Evolutionary conservation across 2,888 invertebrate genomes (phyloP).

Genomic region (Ecdyonurus torrentis): DNA sequence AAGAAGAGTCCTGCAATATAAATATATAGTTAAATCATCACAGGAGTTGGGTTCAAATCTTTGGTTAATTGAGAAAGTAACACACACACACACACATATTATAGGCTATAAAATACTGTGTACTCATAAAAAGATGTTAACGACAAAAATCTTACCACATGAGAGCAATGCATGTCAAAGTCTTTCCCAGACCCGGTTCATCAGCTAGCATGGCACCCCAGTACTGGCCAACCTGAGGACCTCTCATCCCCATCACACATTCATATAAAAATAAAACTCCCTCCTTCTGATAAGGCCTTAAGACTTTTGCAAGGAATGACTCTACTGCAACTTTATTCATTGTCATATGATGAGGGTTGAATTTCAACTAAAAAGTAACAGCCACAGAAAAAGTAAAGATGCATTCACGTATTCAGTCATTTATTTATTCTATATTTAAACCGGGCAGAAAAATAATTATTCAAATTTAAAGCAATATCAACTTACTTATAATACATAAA

Average conservation of each 20-base stretch:
- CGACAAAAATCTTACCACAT: conserved; percentile 43
- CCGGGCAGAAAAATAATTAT: too few relatives aligned
- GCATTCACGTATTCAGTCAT: too few relatives aligned
- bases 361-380: conserved; percentile 26
- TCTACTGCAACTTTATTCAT: conserved; percentile 36
- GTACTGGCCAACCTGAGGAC: conserved; percentile 12
- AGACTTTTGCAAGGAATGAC: conserved; percentile 30
- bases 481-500: too few relatives aligned
- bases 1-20: conserved; percentile 34
- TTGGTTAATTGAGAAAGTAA: too few relatives aligned
- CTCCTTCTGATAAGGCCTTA: conserved; percentile 44
- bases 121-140: too few relatives aligned
- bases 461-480: too few relatives aligned
- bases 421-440: too few relatives aligned
- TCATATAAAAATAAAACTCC: conserved; percentile 46
- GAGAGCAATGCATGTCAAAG: conserved; percentile 45
- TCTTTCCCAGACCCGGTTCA: conserved; percentile 58
- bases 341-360: conserved; percentile 22
- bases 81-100: too few relatives aligned
- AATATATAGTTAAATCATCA: background rate
- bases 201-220: conserved; percentile 48
- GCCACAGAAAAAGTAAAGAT: too few relatives aligned
- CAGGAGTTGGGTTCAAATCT: too few relatives aligned
- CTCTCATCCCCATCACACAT: conserved; percentile 37
- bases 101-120: too few relatives aligned